phyloP scores from a whole-genome alignment of 1,140 invertebrate genomes.

The Drosophila aff. region DNA sequence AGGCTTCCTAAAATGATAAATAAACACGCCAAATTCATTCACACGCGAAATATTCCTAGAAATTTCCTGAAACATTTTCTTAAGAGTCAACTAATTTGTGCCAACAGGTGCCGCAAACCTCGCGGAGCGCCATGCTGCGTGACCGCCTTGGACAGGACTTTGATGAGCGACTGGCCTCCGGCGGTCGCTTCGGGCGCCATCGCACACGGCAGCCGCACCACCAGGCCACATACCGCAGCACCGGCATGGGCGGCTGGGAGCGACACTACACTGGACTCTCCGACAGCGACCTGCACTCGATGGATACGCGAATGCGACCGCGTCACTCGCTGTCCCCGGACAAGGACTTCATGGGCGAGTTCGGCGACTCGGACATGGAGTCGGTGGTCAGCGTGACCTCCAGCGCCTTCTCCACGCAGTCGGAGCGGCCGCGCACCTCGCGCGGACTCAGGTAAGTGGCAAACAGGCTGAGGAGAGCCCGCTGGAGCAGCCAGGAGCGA shows the following conservation, averaged over 20 bases:
- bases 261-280: constrained; percentile 92
- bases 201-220: constrained; percentile 87
- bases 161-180: constrained; percentile 90
- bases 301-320: constrained; percentile 86
- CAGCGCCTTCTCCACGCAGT: constrained; percentile 96
- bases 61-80: neutral
- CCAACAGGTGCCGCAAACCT: constrained; percentile 77
- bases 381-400: constrained; percentile 94
- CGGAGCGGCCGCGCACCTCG: constrained; percentile 92
- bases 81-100: neutral
- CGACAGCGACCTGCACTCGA: constrained; percentile 91
- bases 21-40: neutral
- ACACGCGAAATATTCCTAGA: neutral
- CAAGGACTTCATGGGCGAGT: constrained; percentile 89
- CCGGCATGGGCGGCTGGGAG: constrained; percentile 90
- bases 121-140: constrained; percentile 87
- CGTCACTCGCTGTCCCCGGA: constrained; percentile 88
- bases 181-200: constrained; percentile 88
- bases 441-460: constrained; percentile 88
- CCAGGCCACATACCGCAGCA: constrained; percentile 89
- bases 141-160: constrained; percentile 92
- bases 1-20: neutral
- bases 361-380: constrained; percentile 95
- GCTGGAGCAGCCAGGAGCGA: constrained; percentile 12
- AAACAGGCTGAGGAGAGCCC: constrained; percentile 5